A percentile compares a stretch with the other conserved stretches of the same genome.
Evolutionary conservation across 2,797 vertebrate species (phyloP).

Genomic region (Pangasius macronema): DNA sequence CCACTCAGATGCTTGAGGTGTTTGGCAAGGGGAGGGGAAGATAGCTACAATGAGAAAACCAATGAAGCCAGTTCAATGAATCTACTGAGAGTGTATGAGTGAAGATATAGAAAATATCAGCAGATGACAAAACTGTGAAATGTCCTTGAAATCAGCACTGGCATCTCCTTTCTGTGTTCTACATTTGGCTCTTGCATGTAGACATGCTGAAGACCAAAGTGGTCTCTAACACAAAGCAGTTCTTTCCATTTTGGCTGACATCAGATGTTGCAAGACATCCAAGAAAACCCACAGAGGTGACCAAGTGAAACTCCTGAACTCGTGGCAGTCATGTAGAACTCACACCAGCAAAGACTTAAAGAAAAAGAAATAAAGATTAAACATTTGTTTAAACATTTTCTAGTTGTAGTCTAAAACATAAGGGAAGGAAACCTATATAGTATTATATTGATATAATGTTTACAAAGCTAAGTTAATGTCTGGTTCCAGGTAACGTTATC

Average conservation of each 20-base stretch:
- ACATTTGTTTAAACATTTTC: neutral
- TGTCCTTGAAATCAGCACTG: constrained; percentile 13
- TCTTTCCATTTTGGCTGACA: constrained; percentile 52
- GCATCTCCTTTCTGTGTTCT: constrained; percentile 22
- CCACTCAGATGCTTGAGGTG: constrained; percentile 69
- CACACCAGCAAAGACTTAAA: neutral
- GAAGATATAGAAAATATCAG: constrained; percentile 11
- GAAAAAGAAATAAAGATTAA: constrained; percentile 3
- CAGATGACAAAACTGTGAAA: neutral
- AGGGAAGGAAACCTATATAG: neutral
- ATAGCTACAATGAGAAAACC: constrained; percentile 49
- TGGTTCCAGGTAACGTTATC: neutral
- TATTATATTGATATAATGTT: neutral
- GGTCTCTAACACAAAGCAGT: constrained; percentile 47
- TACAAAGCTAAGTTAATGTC: constrained; percentile 3
- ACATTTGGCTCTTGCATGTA: constrained; percentile 27
- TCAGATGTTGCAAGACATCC: constrained; percentile 27
- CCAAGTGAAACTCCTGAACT: constrained; percentile 37
- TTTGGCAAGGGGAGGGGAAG: constrained; percentile 53
- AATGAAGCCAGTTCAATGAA: constrained; percentile 54
- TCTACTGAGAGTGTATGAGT: constrained; percentile 9
- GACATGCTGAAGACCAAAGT: constrained; percentile 29
- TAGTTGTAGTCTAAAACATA: neutral
- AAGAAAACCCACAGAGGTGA: constrained; percentile 27
- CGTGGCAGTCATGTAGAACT: constrained; percentile 20